Percentiles rank a stretch among this genome's conserved stretches.
phyloP scores from a whole-genome alignment of 2,797 vertebrate species.

The Tarsius wallacei region DNA sequence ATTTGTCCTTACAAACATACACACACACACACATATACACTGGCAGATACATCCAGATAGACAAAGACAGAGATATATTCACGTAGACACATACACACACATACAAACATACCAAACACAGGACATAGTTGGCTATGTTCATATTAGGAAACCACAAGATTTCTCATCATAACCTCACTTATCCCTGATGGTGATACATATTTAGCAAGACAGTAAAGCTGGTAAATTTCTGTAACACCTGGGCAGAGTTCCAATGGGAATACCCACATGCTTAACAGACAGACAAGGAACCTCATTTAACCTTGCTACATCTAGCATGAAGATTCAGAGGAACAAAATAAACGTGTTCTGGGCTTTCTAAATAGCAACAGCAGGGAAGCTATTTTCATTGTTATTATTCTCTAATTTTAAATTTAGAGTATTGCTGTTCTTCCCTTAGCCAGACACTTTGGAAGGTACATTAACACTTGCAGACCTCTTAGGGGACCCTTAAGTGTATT shows the following conservation, averaged over 20 bases:
- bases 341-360: slow-evolving; percentile 22
- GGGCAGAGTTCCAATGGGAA: slow-evolving; percentile 78
- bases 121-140: background rate
- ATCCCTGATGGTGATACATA: slow-evolving; percentile 76
- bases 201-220: slow-evolving; percentile 82
- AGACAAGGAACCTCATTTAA: slow-evolving; percentile 77
- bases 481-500: slow-evolving; percentile 8
- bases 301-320: slow-evolving; percentile 50
- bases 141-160: slow-evolving; percentile 64
- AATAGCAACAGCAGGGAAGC: background rate
- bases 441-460: background rate
- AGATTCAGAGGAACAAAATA: background rate
- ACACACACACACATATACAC: background rate
- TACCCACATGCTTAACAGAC: slow-evolving; percentile 49
- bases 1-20: background rate
- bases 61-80: background rate
- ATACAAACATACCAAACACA: background rate
- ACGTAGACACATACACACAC: background rate
- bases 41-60: background rate
- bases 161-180: slow-evolving; percentile 76
- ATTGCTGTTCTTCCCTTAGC: background rate
- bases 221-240: slow-evolving; percentile 80
- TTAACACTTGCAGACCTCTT: slow-evolving; percentile 38
- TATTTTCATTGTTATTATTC: slow-evolving; percentile 5
- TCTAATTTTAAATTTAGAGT: background rate